These are phyloP conservation scores for Frankliniella fusca DNA, from an alignment of 2,888 invertebrate genomes.

Conservation along the genomic window DNA sequence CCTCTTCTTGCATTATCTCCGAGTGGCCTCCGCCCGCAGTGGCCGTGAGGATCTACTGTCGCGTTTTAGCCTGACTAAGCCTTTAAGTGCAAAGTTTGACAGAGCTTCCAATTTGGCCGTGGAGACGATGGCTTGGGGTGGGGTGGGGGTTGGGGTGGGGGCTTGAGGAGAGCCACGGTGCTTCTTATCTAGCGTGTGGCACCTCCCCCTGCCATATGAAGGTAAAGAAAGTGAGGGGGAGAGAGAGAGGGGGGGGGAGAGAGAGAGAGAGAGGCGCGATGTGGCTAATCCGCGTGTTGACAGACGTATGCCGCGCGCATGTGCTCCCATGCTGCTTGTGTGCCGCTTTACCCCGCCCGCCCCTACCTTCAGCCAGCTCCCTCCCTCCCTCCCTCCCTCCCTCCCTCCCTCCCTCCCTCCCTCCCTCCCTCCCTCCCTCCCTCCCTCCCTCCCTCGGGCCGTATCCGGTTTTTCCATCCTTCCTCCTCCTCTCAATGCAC, in stretches of 20 bases:
- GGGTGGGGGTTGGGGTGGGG: not conserved
- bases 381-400: not conserved
- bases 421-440: not conserved
- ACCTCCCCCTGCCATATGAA: too few relatives aligned
- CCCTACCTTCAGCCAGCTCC: not conserved
- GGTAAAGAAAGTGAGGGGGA: not conserved
- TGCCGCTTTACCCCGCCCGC: not conserved
- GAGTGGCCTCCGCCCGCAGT: not conserved
- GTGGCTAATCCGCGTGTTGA: not conserved
- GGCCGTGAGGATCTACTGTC: not conserved
- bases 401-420: too few relatives aligned
- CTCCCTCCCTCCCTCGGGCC: too few relatives aligned
- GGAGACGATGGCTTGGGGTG: not conserved
- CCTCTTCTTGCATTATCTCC: not conserved
- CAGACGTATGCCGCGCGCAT: not conserved
- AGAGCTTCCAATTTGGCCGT: not conserved
- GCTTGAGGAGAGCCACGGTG: not conserved
- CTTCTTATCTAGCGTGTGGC: too few relatives aligned
- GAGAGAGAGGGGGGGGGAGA: not conserved
- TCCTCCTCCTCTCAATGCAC: too few relatives aligned
- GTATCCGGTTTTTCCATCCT: too few relatives aligned
- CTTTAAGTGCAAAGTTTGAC: conserved; percentile 16
- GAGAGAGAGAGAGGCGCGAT: not conserved
- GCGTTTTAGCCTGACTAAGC: not conserved
- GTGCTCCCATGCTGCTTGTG: too few relatives aligned